These are phyloP conservation scores for Tympanoctomys barrerae DNA, from an alignment of 2,797 vertebrate species.

Conservation along the genomic window DNA sequence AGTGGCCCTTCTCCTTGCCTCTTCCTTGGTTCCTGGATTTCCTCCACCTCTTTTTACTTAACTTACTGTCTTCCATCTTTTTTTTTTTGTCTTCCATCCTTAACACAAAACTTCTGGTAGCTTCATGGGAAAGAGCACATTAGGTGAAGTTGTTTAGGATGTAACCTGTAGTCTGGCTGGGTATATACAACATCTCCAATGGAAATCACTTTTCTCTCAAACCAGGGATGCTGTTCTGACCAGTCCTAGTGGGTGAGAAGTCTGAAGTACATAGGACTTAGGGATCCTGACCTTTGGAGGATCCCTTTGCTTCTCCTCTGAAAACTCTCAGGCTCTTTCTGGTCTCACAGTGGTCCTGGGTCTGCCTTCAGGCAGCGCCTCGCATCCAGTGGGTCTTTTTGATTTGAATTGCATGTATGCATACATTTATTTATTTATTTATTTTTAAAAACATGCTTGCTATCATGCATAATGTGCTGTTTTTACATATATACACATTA, in stretches of 20 bases:
- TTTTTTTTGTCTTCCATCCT: not conserved
- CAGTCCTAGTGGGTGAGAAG: not conserved
- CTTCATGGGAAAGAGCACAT: not conserved
- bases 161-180: not conserved
- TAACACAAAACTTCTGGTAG: not conserved
- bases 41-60: not conserved
- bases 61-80: not conserved
- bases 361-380: not conserved
- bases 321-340: not conserved
- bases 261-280: not conserved
- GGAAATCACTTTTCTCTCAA: not conserved
- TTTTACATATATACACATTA: not conserved
- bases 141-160: not conserved
- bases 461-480: not conserved
- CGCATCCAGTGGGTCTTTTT: not conserved
- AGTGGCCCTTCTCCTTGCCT: not conserved
- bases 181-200: not conserved
- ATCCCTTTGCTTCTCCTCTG: not conserved
- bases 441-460: not conserved
- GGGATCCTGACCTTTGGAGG: not conserved
- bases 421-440: not conserved
- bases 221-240: not conserved
- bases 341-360: not conserved
- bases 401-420: not conserved
- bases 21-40: not conserved